A percentile compares a stretch with the other conserved stretches of the same genome.
phyloP scores from a whole-genome alignment of 1,140 invertebrate species.

The Drosophila quadrilineata region DNA sequence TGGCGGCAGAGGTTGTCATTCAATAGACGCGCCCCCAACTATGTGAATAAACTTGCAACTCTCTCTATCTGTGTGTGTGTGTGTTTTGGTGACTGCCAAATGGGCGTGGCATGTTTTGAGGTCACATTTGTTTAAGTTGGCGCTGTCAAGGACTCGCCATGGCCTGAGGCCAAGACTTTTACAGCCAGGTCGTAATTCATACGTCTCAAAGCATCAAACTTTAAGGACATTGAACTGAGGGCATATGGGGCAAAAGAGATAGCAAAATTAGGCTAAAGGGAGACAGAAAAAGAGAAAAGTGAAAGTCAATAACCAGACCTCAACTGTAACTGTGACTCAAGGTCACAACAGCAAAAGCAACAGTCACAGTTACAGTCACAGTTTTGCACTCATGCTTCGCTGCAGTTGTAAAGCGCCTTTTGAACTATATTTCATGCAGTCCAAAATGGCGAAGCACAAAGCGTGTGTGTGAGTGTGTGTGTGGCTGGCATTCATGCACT shows the following conservation, averaged over 20 bases:
- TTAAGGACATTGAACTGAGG: not conserved
- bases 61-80: constrained; percentile 1
- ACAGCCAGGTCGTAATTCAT: too few relatives aligned
- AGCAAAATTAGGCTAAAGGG: not conserved
- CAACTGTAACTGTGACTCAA: constrained; percentile 23
- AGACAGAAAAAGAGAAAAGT: not conserved
- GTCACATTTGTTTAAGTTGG: constrained; percentile 27
- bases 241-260: not conserved
- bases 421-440: constrained; percentile 1
- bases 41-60: not conserved
- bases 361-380: constrained; percentile 10
- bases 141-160: not conserved
- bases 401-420: not conserved
- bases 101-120: constrained; percentile 14
- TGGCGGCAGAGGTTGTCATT: constrained; percentile 23
- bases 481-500: not conserved
- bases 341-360: constrained; percentile 19
- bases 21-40: constrained; percentile 37
- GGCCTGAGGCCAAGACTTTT: too few relatives aligned
- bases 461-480: too few relatives aligned
- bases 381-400: constrained; percentile 8
- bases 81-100: constrained; percentile 9
- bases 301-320: constrained; percentile 35
- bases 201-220: not conserved
- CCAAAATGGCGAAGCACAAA: too few relatives aligned